These are phyloP conservation scores for Formica aserva DNA, from an alignment of 2,888 invertebrate genomes.

Conservation along the genomic window DNA sequence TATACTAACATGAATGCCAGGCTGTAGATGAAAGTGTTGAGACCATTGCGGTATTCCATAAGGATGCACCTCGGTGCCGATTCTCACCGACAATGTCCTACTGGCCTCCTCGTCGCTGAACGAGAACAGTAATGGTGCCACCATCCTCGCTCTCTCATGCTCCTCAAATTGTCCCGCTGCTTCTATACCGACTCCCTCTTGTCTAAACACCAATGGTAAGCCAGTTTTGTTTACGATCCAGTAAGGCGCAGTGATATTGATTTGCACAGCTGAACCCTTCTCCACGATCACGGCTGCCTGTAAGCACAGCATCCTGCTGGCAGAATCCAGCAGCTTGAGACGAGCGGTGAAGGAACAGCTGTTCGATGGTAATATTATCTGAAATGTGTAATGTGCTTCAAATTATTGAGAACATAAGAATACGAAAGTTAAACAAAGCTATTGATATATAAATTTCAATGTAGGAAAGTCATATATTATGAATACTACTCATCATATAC, in stretches of 20 bases:
- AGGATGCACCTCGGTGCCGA: slow-evolving; percentile 90
- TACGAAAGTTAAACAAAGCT: not conserved
- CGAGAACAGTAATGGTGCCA: slow-evolving; percentile 96
- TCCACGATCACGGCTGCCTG: slow-evolving; percentile 89
- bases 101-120: slow-evolving; percentile 96
- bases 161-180: slow-evolving; percentile 97
- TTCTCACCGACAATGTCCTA: slow-evolving; percentile 91
- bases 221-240: slow-evolving; percentile 99
- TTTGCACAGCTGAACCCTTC: slow-evolving; percentile 88
- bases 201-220: slow-evolving; percentile 97
- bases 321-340: slow-evolving; percentile 91
- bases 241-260: slow-evolving; percentile 94
- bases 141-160: slow-evolving; percentile 97
- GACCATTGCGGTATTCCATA: slow-evolving; percentile 91
- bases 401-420: not conserved
- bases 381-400: slow-evolving; percentile 13
- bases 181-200: slow-evolving; percentile 92
- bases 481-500: slow-evolving; percentile 59
- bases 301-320: slow-evolving; percentile 91
- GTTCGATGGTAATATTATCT: slow-evolving; percentile 81
- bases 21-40: slow-evolving; percentile 94
- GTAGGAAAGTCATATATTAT: not conserved
- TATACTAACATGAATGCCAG: slow-evolving; percentile 91
- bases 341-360: slow-evolving; percentile 88
- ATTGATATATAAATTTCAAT: not conserved